phyloP scores from a whole-genome alignment of 2,888 invertebrate genomes.

The Pyrocoelia pectoralis region DNA sequence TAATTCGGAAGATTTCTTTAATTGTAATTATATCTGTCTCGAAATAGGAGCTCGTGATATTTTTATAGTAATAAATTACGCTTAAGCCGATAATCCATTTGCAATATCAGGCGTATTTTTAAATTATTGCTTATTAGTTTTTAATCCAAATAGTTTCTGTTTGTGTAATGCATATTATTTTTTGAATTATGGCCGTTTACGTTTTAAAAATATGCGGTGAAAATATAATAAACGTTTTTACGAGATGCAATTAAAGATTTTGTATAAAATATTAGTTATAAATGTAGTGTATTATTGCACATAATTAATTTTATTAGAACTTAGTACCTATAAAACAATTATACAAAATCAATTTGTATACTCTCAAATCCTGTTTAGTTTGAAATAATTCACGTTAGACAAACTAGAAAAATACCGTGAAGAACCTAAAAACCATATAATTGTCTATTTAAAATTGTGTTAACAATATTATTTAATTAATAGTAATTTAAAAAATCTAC shows the following conservation, averaged over 20 bases:
- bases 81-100: constrained; percentile 23
- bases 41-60: constrained; percentile 15
- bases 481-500: too few relatives aligned
- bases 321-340: constrained; percentile 9
- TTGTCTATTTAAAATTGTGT: too few relatives aligned
- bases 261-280: constrained; percentile 9
- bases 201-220: constrained; percentile 4
- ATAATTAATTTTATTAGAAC: constrained; percentile 11
- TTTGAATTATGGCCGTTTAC: constrained; percentile 14
- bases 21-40: constrained; percentile 30
- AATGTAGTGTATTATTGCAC: constrained; percentile 6
- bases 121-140: constrained; percentile 27
- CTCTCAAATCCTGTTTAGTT: background rate
- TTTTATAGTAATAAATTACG: constrained; percentile 24
- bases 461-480: too few relatives aligned
- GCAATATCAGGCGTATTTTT: constrained; percentile 15
- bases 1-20: constrained; percentile 33
- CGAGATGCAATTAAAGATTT: constrained; percentile 4
- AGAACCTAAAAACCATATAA: too few relatives aligned
- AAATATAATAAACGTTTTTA: constrained; percentile 1
- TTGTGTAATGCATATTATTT: constrained; percentile 9
- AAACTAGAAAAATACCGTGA: background rate
- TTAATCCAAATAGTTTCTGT: constrained; percentile 21
- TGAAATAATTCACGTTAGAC: constrained; percentile 3
- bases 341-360: constrained; percentile 3